Evolutionary conservation across 2,797 vertebrate species (phyloP), one percentile per base, ranked within the genome.

Genomic region (Chelon labrosus): DNA sequence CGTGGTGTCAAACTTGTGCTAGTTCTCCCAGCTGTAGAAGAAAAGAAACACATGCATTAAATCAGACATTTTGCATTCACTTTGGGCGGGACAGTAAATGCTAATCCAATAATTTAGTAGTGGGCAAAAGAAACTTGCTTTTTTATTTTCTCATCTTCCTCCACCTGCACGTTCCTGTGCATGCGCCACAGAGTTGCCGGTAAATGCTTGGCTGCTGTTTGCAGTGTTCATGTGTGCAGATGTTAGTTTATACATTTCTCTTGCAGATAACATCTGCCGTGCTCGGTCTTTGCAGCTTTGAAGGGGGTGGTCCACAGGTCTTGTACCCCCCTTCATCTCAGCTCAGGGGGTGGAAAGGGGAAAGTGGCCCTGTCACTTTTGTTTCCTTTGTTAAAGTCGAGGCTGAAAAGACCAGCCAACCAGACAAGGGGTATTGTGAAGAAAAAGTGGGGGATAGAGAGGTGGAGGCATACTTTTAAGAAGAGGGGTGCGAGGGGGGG

Each of bases 361-460:
- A 77, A 77, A 75, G 76, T 69, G 49, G 75, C 69, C 65, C 69
- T 59, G 82, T 80, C 82, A 77, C 55, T 75, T 89, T 93, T 94
- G 91, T 93, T 80, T 84, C 87, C 85, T 90, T 93, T 93, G 92
- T 92, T 87, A 60, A 39, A 70, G 49, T 59, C 37, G 54, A 91
- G 82, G 72, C 81, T 93, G 88, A 89, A 93, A 90, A 85, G 88
- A 87, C 71, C 74, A 77, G 82, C 86, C 79, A 85, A 84, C 80
- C 76, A 75, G 67, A 83, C 70, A 70, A 46, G 62, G 49, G 58
- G 72, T 55, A 47, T 37, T 84, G 67, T 70, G 47, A 54, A 63
- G 65, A 8, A 13, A 70, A 57, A 53, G 51, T 57, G 51, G 73
- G 75, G 71, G 58, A 7, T 17, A 47, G 65, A 54, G 71, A 52